Base-by-base conservation (phyloP, 2,797 vertebrate species). In the Clarias platycephalus region DNA sequence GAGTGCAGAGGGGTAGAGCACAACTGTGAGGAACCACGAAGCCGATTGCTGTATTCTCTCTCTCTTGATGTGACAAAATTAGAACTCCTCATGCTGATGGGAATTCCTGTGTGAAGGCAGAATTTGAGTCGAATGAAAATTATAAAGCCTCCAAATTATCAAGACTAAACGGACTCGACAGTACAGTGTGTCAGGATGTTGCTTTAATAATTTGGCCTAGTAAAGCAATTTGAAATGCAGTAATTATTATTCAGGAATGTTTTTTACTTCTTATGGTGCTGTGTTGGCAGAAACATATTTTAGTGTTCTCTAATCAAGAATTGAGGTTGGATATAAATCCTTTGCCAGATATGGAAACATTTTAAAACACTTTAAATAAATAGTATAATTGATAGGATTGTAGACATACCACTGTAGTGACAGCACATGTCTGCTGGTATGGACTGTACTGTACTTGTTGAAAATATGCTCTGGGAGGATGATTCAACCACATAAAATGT, bases 21-120 rank as follows among this genome's bases (percentile, higher is more conserved):
- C 88, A 88, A 90, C 92, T 93, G 93, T 88, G 37, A 13, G 63
- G 85, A 49, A 84, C 72, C 83, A 71, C 81, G 57, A 84, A 80
- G 67, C 60, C 63, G 74, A 82, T 57, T 77, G 75, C 80, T 80
- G 28, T 80, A 86, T 79, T 85, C 85, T 57, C 13, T 70, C 12
- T 9, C 34, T 49, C 75, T 84, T 60, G 44, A 86, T 82, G 84
- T 75, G 85, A 63, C 86, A 58, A 76, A 88, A 80, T 77, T 78
- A 86, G 78, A 64, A n/a, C 62, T 71, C 81, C 82, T 71, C 75
- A 70, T 24, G 20, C 67, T 80, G 62, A 68, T 82, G 53, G 28
- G 44, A 63, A 71, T 81, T 67, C 49, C 60, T 60, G 71, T 49
- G 79, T 78, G 1, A 60, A 58, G 64, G 71, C 81, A 64, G 26